Evolutionary conservation across 37 sponge, comb jelly and placozoan species (phyloP).

Genomic region (Corticium candelabrum): DNA sequence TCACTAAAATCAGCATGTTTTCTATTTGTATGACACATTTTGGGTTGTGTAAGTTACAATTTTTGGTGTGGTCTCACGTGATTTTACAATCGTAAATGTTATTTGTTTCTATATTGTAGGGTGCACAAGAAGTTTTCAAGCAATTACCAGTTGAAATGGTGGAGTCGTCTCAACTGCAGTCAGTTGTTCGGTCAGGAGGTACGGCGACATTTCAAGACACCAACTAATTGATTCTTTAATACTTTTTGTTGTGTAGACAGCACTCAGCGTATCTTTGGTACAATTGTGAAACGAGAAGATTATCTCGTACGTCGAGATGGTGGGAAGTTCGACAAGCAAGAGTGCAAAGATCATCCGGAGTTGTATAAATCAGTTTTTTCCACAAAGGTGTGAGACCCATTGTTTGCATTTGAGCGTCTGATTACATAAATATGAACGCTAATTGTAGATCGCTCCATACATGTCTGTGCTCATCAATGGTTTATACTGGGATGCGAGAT

Average conservation of each 20-base stretch:
- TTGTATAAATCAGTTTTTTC: constrained; percentile 40
- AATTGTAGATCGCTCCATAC: constrained; percentile 74
- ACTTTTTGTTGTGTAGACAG: background rate
- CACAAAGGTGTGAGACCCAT: constrained; percentile 33
- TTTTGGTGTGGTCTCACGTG: no score
- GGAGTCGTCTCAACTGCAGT: constrained; percentile 56
- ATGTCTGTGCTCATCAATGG: constrained; percentile 82
- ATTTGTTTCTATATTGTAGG: constrained; percentile 29
- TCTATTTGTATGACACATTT: no score
- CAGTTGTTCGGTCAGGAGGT: constrained; percentile 72
- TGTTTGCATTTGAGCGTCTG: background rate
- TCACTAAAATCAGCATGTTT: no score
- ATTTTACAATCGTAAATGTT: no score
- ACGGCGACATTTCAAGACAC: background rate
- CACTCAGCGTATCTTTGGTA: constrained; percentile 45
- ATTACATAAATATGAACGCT: background rate
- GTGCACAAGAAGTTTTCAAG: constrained; percentile 82
- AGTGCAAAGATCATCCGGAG: constrained; percentile 40
- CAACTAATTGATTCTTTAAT: background rate
- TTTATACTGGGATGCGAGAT: constrained; percentile 81
- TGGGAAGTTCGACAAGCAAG: constrained; percentile 22
- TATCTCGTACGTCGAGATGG: constrained; percentile 53
- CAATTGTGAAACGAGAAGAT: constrained; percentile 48
- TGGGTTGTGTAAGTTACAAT: no score
- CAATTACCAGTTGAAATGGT: constrained; percentile 88